Percentiles rank a stretch among this genome's conserved stretches.
phyloP scores from a whole-genome alignment of 37 sponge, comb jelly and placozoan genomes.

The Halisarca cf. caerulea region DNA sequence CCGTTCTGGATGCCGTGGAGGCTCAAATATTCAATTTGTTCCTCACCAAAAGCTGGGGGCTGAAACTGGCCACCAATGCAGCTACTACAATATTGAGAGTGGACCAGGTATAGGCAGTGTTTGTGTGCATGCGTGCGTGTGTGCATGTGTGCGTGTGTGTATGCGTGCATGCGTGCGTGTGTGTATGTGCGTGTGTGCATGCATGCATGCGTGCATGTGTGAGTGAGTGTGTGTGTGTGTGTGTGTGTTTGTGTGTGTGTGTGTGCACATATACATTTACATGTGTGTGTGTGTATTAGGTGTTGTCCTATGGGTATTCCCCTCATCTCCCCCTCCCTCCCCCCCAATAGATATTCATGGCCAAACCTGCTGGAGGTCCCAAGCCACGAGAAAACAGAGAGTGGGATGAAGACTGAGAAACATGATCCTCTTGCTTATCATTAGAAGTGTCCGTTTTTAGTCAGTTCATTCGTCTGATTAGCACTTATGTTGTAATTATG shows the following conservation, averaged over 20 bases:
- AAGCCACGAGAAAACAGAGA: slow-evolving; percentile 76
- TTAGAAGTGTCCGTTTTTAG: background rate
- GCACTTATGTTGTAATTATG: too few relatives aligned
- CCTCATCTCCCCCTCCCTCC: background rate
- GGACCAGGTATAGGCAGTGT: slow-evolving; percentile 77
- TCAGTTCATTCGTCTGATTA: too few relatives aligned
- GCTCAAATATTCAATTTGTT: slow-evolving; percentile 78
- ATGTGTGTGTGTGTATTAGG: background rate
- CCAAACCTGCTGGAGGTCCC: slow-evolving; percentile 96
- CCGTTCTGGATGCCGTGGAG: slow-evolving; percentile 59
- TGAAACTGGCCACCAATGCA: slow-evolving; percentile 92
- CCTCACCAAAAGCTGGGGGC: slow-evolving; percentile 83
- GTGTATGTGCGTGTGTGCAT: too few relatives aligned
- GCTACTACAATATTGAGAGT: slow-evolving; percentile 91
- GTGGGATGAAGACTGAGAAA: slow-evolving; percentile 85
- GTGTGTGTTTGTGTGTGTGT: too few relatives aligned
- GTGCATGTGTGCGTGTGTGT: slow-evolving; percentile 67
- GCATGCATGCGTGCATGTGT: too few relatives aligned
- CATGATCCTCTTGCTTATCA: background rate
- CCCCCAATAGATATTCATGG: slow-evolving; percentile 89
- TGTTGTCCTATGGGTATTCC: background rate
- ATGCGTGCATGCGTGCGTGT: too few relatives aligned
- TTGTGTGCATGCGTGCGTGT: slow-evolving; percentile 34
- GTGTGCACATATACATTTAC: too few relatives aligned
- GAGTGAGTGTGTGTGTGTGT: too few relatives aligned